Conservation (phyloP, 2,888 invertebrate species). For the Platycnemis pennipes region DNA sequence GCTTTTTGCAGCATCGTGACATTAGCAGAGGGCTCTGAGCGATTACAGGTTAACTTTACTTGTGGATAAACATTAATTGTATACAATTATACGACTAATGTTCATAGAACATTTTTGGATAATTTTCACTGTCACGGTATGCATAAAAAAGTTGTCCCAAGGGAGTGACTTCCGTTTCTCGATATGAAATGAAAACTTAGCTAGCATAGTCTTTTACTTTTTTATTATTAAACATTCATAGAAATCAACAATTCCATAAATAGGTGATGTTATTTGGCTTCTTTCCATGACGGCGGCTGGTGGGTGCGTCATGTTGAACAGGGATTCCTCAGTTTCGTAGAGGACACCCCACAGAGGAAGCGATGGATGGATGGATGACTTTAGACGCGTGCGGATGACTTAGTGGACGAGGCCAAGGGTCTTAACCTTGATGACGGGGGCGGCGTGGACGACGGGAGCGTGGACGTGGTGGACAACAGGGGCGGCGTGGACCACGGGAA, state of each 20-base stretch:
- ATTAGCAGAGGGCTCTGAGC: no score
- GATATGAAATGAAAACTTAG: neutral
- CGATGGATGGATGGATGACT: neutral
- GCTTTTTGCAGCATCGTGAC: no score
- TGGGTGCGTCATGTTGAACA: neutral
- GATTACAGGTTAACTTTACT: no score
- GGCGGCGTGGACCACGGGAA: constrained; percentile 69
- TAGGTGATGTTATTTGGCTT: neutral
- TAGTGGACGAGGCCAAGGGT: constrained; percentile 42
- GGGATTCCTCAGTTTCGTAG: neutral
- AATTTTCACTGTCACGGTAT: neutral
- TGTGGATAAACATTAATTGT: no score
- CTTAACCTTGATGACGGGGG: constrained; percentile 63
- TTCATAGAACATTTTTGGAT: neutral
- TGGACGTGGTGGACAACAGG: constrained; percentile 74
- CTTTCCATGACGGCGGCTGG: neutral
- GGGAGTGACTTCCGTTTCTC: neutral
- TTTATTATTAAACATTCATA: neutral
- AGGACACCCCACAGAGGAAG: neutral
- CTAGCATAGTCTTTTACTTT: neutral
- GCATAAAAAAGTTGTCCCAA: neutral
- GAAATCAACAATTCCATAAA: constrained; percentile 54
- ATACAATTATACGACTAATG: neutral
- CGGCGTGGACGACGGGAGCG: constrained; percentile 77
- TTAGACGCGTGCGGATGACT: neutral